These are phyloP conservation scores for Phaetusa simplex DNA, from an alignment of 2,113 vertebrate genomes.

Conservation along the genomic window DNA sequence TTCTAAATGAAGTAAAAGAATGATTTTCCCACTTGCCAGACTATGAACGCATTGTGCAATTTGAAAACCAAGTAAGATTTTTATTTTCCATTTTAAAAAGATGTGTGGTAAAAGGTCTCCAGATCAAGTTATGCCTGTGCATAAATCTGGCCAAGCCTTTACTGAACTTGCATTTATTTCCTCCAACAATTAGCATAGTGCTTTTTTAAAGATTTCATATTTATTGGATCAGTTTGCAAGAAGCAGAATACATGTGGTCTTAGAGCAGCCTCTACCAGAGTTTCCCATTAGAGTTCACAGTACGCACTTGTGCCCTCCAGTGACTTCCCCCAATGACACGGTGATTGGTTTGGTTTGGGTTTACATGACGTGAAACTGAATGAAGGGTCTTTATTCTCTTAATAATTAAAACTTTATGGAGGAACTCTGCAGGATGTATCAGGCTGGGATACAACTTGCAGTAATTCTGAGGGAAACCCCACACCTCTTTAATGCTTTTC, in stretches of 20 bases:
- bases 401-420: not conserved
- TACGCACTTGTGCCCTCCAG: not conserved
- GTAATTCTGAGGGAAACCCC: not conserved
- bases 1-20: not conserved
- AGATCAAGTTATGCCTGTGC: not conserved
- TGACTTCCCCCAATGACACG: not conserved
- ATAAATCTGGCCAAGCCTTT: not conserved
- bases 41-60: not conserved
- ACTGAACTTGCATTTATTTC: not conserved
- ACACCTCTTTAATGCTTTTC: not conserved
- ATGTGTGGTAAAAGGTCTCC: not conserved
- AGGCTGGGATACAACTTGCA: not conserved
- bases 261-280: not conserved
- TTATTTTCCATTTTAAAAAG: not conserved
- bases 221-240: not conserved
- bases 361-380: not conserved
- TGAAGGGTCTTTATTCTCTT: not conserved
- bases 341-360: not conserved
- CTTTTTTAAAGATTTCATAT: rapidly evolving
- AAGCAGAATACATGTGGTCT: not conserved
- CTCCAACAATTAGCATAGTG: not conserved
- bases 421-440: not conserved
- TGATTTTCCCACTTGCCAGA: not conserved
- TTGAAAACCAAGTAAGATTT: not conserved
- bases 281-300: not conserved